Percentiles rank a stretch among this genome's conserved stretches.
These are phyloP conservation scores for Trichogramma pretiosum DNA, from an alignment of 1,140 invertebrate species.

Conservation along the genomic window DNA sequence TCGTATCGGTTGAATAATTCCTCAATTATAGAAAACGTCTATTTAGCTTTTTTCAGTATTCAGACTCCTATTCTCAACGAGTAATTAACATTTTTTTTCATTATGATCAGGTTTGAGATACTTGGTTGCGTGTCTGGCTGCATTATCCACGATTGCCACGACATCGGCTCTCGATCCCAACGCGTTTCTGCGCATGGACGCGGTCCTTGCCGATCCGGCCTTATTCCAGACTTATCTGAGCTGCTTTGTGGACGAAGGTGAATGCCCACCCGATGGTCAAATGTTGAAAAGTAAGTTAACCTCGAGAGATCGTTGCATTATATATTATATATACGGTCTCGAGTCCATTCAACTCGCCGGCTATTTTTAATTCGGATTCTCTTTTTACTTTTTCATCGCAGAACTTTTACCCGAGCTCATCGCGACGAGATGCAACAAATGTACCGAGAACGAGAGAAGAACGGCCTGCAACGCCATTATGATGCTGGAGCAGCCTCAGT, in stretches of 20 bases:
- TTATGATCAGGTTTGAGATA: neutral
- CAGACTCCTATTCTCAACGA: too few relatives aligned
- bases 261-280: slow-evolving; percentile 33
- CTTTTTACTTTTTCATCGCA: slow-evolving; percentile 23
- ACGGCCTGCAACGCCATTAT: slow-evolving; percentile 35
- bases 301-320: neutral
- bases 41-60: too few relatives aligned
- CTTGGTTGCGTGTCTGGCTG: too few relatives aligned
- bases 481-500: slow-evolving; percentile 26
- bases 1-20: too few relatives aligned
- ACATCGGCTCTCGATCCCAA: neutral
- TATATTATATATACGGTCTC: too few relatives aligned
- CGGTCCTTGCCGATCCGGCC: neutral
- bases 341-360: neutral
- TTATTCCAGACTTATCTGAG: slow-evolving; percentile 4
- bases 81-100: neutral
- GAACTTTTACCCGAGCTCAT: slow-evolving; percentile 47
- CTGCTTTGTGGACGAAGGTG: slow-evolving; percentile 35
- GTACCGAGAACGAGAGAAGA: slow-evolving; percentile 40
- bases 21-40: too few relatives aligned
- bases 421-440: slow-evolving; percentile 39
- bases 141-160: neutral
- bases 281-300: slow-evolving; percentile 34
- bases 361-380: neutral
- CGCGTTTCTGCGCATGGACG: neutral